Percentiles rank a stretch among this genome's conserved stretches.
These are phyloP conservation scores for Lissonota sp. DNA, from an alignment of 2,888 invertebrate species.

Conservation along the genomic window DNA sequence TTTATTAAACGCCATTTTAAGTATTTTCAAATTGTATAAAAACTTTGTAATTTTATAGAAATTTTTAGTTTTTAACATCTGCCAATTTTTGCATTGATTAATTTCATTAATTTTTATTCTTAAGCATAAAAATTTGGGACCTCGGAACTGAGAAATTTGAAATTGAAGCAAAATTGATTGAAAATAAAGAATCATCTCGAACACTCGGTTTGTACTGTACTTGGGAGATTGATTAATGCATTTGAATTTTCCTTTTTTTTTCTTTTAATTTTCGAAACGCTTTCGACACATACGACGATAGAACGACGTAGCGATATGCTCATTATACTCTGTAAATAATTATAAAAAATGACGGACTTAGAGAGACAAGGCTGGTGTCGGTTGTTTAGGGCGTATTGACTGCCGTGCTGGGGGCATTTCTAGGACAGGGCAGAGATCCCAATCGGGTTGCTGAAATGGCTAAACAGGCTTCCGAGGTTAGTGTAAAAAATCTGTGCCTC, in stretches of 20 bases:
- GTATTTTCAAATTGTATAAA: too few relatives aligned
- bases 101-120: too few relatives aligned
- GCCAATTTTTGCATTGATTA: too few relatives aligned
- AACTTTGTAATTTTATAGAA: too few relatives aligned
- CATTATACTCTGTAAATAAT: slow-evolving; percentile 73
- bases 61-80: too few relatives aligned
- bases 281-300: slow-evolving; percentile 31
- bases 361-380: slow-evolving; percentile 77
- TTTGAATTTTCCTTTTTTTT: slow-evolving; percentile 2
- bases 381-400: slow-evolving; percentile 95
- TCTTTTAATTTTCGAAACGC: neutral
- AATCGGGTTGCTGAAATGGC: slow-evolving; percentile 97
- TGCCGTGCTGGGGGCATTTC: slow-evolving; percentile 95
- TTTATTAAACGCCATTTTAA: too few relatives aligned
- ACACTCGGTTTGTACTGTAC: too few relatives aligned
- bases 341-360: slow-evolving; percentile 57
- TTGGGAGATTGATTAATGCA: neutral
- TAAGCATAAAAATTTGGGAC: too few relatives aligned
- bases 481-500: slow-evolving; percentile 80
- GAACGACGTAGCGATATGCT: neutral
- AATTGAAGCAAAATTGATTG: too few relatives aligned
- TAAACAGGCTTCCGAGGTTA: slow-evolving; percentile 97
- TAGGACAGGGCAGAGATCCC: slow-evolving; percentile 94
- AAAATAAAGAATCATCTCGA: too few relatives aligned
- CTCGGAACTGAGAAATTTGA: too few relatives aligned